phyloP scores from a whole-genome alignment of 2,888 invertebrate species.

The Eristalis pertinax region DNA sequence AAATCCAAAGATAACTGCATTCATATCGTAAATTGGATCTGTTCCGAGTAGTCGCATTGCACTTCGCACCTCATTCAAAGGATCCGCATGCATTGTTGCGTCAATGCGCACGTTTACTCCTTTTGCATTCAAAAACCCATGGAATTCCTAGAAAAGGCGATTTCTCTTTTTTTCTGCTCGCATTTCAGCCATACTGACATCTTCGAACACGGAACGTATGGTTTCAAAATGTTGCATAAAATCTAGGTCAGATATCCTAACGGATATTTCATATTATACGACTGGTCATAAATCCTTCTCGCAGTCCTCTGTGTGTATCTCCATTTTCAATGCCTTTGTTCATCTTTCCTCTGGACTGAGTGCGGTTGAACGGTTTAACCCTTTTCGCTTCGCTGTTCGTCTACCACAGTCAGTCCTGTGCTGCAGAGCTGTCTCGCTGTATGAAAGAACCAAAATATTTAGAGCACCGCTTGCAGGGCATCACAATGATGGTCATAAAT shows the following conservation, averaged over 20 bases:
- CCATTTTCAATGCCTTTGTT: constrained; percentile 2
- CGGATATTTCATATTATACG: constrained; percentile 54
- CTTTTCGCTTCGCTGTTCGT: constrained; percentile 48
- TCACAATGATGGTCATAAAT: constrained; percentile 61
- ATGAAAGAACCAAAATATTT: constrained; percentile 78
- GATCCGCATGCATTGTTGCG: not conserved
- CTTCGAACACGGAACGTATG: not conserved
- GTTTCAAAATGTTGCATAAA: constrained; percentile 40
- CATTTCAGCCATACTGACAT: not conserved
- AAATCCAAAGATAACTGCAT: constrained; percentile 1
- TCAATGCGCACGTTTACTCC: constrained; percentile 28
- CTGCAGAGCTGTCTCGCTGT: not conserved
- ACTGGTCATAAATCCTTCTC: constrained; percentile 63
- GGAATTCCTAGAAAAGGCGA: constrained; percentile 31
- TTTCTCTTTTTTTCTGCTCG: constrained; percentile 40
- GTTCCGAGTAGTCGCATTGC: constrained; percentile 19
- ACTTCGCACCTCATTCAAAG: constrained; percentile 45
- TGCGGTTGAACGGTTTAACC: constrained; percentile 66
- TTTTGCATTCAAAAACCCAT: constrained; percentile 28
- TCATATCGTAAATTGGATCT: constrained; percentile 29
- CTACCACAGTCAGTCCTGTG: constrained; percentile 26
- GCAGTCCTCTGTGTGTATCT: not conserved
- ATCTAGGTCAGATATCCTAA: constrained; percentile 65
- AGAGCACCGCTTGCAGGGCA: constrained; percentile 74
- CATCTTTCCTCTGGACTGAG: not conserved